Conservation (phyloP, 1,140 invertebrate genomes). For the Drosophila murphyi region DNA sequence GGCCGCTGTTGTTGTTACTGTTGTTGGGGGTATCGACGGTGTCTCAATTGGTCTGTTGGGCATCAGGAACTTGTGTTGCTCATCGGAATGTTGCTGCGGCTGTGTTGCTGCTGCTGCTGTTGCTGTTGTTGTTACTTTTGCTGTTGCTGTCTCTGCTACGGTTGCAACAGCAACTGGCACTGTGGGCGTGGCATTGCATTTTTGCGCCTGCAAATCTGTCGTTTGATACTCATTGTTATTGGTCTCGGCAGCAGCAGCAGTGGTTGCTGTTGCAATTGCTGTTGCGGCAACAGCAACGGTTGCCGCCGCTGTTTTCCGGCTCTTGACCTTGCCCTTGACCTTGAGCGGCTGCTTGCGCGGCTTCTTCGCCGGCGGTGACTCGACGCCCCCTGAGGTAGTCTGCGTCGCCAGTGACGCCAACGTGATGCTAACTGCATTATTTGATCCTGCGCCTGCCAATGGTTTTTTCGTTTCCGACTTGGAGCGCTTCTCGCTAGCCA, state of each 20-base stretch:
- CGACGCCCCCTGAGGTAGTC: conserved; percentile 26
- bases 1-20: too few species aligned
- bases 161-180: conserved; percentile 20
- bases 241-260: conserved; percentile 51
- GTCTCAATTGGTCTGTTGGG: conserved; percentile 36
- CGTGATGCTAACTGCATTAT: conserved; percentile 6
- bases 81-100: conserved; percentile 71
- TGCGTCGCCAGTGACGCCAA: conserved; percentile 31
- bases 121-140: conserved; percentile 6
- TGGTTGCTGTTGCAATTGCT: background rate
- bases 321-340: conserved; percentile 43
- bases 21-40: conserved; percentile 1
- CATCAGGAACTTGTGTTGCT: conserved; percentile 66
- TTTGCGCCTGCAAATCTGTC: conserved; percentile 65
- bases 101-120: conserved; percentile 16
- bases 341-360: conserved; percentile 33
- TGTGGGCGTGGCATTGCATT: conserved; percentile 41
- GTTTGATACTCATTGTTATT: conserved; percentile 79
- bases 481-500: conserved; percentile 65
- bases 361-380: conserved; percentile 21
- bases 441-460: conserved; percentile 3
- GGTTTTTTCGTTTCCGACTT: conserved; percentile 84
- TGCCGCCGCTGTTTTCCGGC: conserved; percentile 20
- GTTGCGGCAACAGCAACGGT: background rate
- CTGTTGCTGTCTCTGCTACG: background rate